A percentile compares a stretch with the other conserved stretches of the same genome.
These are phyloP conservation scores for Escarpia spicata DNA, from an alignment of 2,888 invertebrate species.

Conservation along the genomic window DNA sequence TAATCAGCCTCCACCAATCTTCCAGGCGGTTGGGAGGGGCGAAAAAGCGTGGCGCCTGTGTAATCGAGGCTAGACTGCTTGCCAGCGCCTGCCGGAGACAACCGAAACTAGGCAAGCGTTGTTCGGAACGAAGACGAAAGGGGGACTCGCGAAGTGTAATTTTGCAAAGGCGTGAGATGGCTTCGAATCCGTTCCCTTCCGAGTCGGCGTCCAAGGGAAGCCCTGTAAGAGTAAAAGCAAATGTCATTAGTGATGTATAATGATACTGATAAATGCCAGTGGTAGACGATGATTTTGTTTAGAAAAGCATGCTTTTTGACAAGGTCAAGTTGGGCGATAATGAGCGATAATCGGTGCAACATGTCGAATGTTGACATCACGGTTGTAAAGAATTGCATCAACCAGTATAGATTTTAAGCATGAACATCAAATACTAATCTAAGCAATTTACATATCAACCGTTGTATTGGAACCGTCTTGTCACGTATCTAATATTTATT, in stretches of 20 bases:
- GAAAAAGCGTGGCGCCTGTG: too few species aligned
- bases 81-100: not conserved
- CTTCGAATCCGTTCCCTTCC: not conserved
- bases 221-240: not conserved
- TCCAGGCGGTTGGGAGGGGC: too few species aligned
- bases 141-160: not conserved
- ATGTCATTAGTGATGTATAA: not conserved
- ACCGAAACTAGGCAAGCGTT: not conserved
- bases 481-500: too few species aligned
- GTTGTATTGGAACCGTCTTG: not conserved
- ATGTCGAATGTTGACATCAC: not conserved
- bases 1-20: too few species aligned
- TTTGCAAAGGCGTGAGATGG: not conserved
- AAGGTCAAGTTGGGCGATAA: not conserved
- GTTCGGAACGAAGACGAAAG: not conserved
- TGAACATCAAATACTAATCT: not conserved
- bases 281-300: not conserved
- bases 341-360: not conserved
- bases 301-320: not conserved
- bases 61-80: too few species aligned
- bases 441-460: not conserved
- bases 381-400: not conserved
- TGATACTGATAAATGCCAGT: not conserved
- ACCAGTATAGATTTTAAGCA: not conserved
- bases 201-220: not conserved